Evolutionary conservation across 1,140 invertebrate species (phyloP), one percentile per base, ranked within the genome.

Genomic region (Ceratina australensis): DNA sequence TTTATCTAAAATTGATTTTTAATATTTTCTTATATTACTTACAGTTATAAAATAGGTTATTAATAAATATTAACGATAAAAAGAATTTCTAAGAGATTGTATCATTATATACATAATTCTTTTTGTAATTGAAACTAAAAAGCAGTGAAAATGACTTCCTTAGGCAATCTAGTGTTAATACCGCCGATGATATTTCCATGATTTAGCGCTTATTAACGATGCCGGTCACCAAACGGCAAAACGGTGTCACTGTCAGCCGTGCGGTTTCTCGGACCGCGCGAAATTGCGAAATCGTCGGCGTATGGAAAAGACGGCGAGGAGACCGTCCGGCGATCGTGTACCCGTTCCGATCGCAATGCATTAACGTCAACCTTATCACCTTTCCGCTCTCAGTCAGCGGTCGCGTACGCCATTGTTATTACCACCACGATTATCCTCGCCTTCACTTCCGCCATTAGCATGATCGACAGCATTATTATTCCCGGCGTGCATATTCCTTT

Each of bases 401-500:
- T 61, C 74, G 26, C 33, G 63, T 60, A 60, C 52, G 61, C 68
- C 66, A 84, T 82, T 80, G 80, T 82, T 82, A 82, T 76, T 73
- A 59, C 78, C 72, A 24, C 76, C 78, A 78, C 69, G 78, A 74
- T 75, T 66, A 83, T 80, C 81, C 71, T 83, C 78, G 72, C 77
- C 72, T 83, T 79, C 74, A 72, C 72, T 77, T 67, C 68, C 78
- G 78, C 79, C 81, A 84, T 84, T 83, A 84, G 72, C 72, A 76
- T 84, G 81, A 83, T 84, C 82, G 82, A 83, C 82, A 83, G 78
- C 72, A 79, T 82, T 83, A 84, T 83, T 84, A 84, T 83, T 84
- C 81, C 82, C 52, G 68, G 73, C 82, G 81, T 83, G 68, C 49
- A 75, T 73, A 42, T 42, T 42, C 33, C 5, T 42, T 42, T 42